Evolutionary conservation across 2,113 vertebrate genomes (phyloP).

Genomic region (Laterallus jamaicensis): DNA sequence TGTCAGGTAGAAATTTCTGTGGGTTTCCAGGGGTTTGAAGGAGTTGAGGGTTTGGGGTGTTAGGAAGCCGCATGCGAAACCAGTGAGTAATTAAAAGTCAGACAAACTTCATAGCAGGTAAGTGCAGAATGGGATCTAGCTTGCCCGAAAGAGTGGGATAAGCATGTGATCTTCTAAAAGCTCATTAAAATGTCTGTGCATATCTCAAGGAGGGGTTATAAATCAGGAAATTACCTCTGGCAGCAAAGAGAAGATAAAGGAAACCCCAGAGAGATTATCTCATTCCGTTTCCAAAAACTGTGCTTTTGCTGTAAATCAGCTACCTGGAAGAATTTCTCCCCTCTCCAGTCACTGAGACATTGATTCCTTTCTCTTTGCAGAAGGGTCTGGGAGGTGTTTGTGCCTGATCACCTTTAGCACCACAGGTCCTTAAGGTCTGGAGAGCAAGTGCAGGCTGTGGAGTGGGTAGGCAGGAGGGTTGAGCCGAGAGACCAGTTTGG

Average conservation of each 20-base stretch:
- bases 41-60: not conserved
- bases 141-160: not conserved
- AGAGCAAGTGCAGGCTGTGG: not conserved
- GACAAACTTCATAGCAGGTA: not conserved
- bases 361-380: not conserved
- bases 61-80: not conserved
- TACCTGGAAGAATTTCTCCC: not conserved
- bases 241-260: not conserved
- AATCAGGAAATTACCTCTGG: conserved; percentile 15
- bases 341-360: not conserved
- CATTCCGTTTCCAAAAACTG: not conserved
- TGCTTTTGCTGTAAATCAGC: not conserved
- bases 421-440: not conserved
- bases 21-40: not conserved
- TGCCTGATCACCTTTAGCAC: not conserved
- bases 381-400: not conserved
- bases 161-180: not conserved
- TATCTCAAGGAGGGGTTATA: not conserved
- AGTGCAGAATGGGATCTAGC: not conserved
- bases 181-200: not conserved
- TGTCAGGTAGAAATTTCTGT: not conserved
- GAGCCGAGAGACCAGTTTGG: not conserved
- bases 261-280: not conserved
- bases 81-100: not conserved
- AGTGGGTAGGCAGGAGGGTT: not conserved